Evolutionary conservation across 2,113 vertebrate species (phyloP), one percentile per base, ranked within the genome.

Genomic region (Triplophysa siluroides): DNA sequence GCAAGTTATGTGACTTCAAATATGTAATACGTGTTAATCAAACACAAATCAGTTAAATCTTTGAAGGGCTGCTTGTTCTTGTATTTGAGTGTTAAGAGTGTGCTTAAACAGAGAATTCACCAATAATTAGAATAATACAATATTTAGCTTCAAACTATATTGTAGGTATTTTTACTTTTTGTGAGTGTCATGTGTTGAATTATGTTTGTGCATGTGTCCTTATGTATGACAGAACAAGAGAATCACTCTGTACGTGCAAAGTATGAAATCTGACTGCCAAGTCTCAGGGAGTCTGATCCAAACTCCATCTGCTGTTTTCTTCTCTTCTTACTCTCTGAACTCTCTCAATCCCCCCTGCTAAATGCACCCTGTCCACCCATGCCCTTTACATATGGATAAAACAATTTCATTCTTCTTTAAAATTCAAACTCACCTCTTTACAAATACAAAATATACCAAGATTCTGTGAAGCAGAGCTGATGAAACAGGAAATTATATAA

Each of bases 361-460:
- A 77, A 65, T 52, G 47, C 78, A 65, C 78, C 41, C 83, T 81
- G 45, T 77, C 75, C 50, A 3, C 70, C 64, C 68, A 78, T 85
- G 83, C 76, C 64, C 66, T 33, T 56, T 70, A 41, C 69, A 45
- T 47, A 62, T 78, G 67, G 85, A 79, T 83, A 84, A 88, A 89
- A 86, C 43, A 12, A 54, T 47, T 62, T 86, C 81, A 86, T 84
- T 86, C 90, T 91, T 90, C 87, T 90, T 83, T 88, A 38, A 89
- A 89, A 88, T 90, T 92, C 90, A 92, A 87, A 91, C 89, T 94
- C 93, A 93, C 90, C 91, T 86, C 85, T 58, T 8, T 86, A 86
- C 82, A 88, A 83, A 76, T 92, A 89, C 90, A 92, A 91, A 81
- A 81, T 85, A 13, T 13, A 16, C 13, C 54, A 56, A 6, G 19